Evolutionary conservation across 2,113 vertebrate species (phyloP).

Genomic region (Lipotes vexillifer): DNA sequence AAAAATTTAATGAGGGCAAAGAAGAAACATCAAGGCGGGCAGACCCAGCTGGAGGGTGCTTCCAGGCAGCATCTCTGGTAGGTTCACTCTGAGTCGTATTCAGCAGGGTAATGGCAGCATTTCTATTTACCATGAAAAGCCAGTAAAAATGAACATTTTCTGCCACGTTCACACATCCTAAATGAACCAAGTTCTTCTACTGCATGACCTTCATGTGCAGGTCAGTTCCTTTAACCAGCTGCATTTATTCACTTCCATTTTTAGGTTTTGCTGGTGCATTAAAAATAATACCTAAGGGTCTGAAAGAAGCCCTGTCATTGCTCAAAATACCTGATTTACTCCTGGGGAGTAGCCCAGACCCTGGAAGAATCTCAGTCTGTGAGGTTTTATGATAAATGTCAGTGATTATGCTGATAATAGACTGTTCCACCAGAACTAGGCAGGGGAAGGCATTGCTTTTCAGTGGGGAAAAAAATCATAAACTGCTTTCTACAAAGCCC

Average conservation of each 20-base stretch:
- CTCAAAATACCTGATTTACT: not conserved
- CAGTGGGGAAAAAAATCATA: not conserved
- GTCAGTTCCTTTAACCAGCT: not conserved
- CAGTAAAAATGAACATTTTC: constrained; percentile 42
- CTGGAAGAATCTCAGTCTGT: not conserved
- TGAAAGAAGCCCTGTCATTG: constrained; percentile 16
- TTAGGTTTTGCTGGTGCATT: constrained; percentile 30
- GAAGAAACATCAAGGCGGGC: not conserved
- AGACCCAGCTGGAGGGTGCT: not conserved
- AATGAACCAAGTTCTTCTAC: constrained; percentile 23
- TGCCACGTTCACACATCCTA: constrained; percentile 9
- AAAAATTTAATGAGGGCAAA: no score
- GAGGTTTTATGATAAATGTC: constrained; percentile 27
- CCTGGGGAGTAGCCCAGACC: not conserved
- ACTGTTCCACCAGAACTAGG: not conserved
- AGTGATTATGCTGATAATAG: constrained; percentile 34
- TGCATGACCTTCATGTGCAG: not conserved
- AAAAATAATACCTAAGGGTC: not conserved
- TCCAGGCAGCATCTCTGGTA: not conserved
- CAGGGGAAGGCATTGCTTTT: not conserved
- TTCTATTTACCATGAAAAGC: not conserved
- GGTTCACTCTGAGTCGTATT: not conserved
- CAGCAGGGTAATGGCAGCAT: not conserved
- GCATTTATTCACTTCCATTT: constrained; percentile 32
- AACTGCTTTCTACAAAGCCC: not conserved